These are phyloP conservation scores for Podarcis siculus DNA, from an alignment of 2,797 vertebrate species.

Conservation along the genomic window DNA sequence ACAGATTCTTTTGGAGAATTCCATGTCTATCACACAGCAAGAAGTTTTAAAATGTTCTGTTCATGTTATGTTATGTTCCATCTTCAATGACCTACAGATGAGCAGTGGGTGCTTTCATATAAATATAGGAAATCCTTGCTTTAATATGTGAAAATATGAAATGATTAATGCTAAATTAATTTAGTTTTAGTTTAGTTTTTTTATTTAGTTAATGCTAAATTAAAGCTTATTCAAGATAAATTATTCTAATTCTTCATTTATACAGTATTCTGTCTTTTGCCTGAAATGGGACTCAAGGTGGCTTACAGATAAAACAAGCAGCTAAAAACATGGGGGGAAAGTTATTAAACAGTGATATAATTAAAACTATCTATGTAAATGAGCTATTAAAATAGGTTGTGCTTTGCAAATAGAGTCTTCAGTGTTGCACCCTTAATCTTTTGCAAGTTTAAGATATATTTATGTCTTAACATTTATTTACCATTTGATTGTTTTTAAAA, in stretches of 20 bases:
- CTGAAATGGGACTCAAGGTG: too few relatives aligned
- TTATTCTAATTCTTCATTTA: neutral
- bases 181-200: too few relatives aligned
- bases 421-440: too few relatives aligned
- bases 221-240: neutral
- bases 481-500: too few relatives aligned
- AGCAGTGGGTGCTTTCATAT: neutral
- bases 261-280: too few relatives aligned
- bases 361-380: too few relatives aligned
- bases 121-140: slow-evolving; percentile 10
- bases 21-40: slow-evolving; percentile 44
- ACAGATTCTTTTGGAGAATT: slow-evolving; percentile 70
- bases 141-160: neutral
- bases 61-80: slow-evolving; percentile 14
- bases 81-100: slow-evolving; percentile 28
- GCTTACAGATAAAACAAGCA: too few relatives aligned
- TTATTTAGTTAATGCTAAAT: neutral
- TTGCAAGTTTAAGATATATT: too few relatives aligned
- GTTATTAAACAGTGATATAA: neutral
- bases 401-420: too few relatives aligned
- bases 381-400: too few relatives aligned
- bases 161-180: too few relatives aligned
- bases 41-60: slow-evolving; percentile 54
- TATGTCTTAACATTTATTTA: too few relatives aligned
- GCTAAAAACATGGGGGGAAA: neutral